Base-by-base conservation (phyloP, 2,888 invertebrate genomes). In the Drosophila tanythrix region DNA sequence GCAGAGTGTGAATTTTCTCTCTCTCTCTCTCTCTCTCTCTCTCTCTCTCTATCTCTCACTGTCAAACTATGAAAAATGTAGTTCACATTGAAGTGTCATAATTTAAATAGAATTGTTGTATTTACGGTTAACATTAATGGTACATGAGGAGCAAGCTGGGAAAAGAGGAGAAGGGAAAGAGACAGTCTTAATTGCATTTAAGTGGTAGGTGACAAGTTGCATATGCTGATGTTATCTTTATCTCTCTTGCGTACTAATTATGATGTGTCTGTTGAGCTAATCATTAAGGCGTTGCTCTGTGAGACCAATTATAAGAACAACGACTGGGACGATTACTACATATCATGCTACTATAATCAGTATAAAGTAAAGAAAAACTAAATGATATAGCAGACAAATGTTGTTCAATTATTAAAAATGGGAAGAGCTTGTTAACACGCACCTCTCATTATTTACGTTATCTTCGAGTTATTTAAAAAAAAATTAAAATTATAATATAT, bases 21-120 rank as follows among this genome's bases (percentile, higher is more conserved):
- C 13, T 29, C 15, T 48, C 4, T n/a, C 8, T 31, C 15, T 52
- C 18, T 10, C 4, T n/a, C 13, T 35, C 3, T 11, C 1, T 50
- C 11, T 15, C 1, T 33, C 18, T 11, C 2, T 38, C 2, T n/a
- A 2, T 31, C 18, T 6, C 5, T n/a, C 18, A 40, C 4, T 21
- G 8, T 48, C n/a, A 40, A 29, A 51, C 52, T 70, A 33, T 64
- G 29, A 61, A 38, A 63, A 82, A 82, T 80, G 88, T 67, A 55
- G 89, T 83, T 89, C 74, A 74, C 91, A 91, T 91, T 90, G 90
- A 90, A 83, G 76, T 90, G 90, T 90, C 90, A 91, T 91, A 91
- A 91, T 79, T 84, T 46, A 59, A 81, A 82, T 88, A 87, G 82
- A 90, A 83, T 87, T 85, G 89, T 84, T 83, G 87, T 79, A 78